A percentile compares a stretch with the other conserved stretches of the same genome.
phyloP scores from a whole-genome alignment of 2,797 vertebrate species.

The Neomorphus geoffroyi region DNA sequence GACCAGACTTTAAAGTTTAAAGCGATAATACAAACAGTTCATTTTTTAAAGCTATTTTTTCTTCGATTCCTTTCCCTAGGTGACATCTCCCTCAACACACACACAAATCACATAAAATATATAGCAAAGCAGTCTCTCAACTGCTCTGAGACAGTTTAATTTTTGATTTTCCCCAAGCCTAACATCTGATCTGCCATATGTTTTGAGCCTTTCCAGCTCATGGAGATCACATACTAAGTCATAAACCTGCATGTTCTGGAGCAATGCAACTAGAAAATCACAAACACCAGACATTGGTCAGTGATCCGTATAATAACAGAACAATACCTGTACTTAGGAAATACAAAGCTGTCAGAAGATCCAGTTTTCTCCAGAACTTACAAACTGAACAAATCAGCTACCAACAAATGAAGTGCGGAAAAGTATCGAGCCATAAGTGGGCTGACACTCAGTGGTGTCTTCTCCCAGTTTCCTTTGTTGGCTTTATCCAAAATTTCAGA shows the following conservation, averaged over 20 bases:
- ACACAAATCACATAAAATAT: conserved; percentile 77
- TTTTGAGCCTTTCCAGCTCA: conserved; percentile 74
- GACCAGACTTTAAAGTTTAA: conserved; percentile 72
- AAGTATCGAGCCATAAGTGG: not conserved
- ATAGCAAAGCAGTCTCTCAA: conserved; percentile 73
- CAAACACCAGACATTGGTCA: conserved; percentile 57
- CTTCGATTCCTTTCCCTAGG: conserved; percentile 61
- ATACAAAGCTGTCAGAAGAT: conserved; percentile 33
- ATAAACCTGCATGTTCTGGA: conserved; percentile 67
- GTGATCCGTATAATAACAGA: conserved; percentile 45
- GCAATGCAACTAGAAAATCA: conserved; percentile 62
- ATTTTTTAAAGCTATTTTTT: conserved; percentile 70
- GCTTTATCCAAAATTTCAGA: not conserved
- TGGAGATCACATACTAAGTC: conserved; percentile 66
- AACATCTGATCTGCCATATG: conserved; percentile 80
- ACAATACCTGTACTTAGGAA: conserved; percentile 24
- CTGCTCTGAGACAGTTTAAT: conserved; percentile 76
- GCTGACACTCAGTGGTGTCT: accelerated
- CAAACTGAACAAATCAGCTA: not conserved
- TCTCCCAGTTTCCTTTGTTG: not conserved
- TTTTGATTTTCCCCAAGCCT: conserved; percentile 78
- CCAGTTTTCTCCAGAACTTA: conserved; percentile 29
- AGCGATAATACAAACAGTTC: conserved; percentile 73
- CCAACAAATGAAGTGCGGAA: not conserved
- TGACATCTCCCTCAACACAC: conserved; percentile 69